phyloP scores from a whole-genome alignment of 2,797 vertebrate genomes.

The Siniperca obscura region DNA sequence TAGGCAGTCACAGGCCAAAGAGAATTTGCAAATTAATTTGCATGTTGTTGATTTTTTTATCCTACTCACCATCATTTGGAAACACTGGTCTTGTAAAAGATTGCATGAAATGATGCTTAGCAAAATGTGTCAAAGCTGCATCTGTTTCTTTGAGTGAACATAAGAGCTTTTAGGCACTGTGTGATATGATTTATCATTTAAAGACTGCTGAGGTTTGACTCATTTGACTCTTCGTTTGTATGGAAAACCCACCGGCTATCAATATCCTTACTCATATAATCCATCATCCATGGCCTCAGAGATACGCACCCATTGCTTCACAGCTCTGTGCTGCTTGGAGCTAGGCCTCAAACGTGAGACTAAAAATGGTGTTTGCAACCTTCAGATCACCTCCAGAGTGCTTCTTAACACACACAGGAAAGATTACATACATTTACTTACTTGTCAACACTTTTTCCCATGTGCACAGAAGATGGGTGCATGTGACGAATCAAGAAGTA shows the following conservation, averaged over 20 bases:
- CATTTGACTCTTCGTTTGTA: slow-evolving; percentile 67
- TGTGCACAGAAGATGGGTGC: slow-evolving; percentile 2
- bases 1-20: neutral
- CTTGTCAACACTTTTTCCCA: slow-evolving; percentile 9
- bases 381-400: slow-evolving; percentile 47
- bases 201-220: slow-evolving; percentile 54
- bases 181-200: slow-evolving; percentile 52
- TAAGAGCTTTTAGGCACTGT: slow-evolving; percentile 14
- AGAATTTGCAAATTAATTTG: slow-evolving; percentile 18
- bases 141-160: slow-evolving; percentile 7
- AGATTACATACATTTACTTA: slow-evolving; percentile 3
- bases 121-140: neutral
- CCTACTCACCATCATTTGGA: slow-evolving; percentile 2
- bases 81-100: slow-evolving; percentile 8
- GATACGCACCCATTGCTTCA: slow-evolving; percentile 51
- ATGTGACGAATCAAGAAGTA: neutral
- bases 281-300: slow-evolving; percentile 60
- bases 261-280: slow-evolving; percentile 67
- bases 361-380: slow-evolving; percentile 58
- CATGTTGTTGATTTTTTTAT: neutral
- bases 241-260: slow-evolving; percentile 67
- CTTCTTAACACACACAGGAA: slow-evolving; percentile 20
- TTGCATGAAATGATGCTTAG: slow-evolving; percentile 1
- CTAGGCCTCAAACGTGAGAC: slow-evolving; percentile 48
- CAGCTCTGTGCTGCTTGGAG: slow-evolving; percentile 38